Evolutionary conservation across 2,888 invertebrate genomes (phyloP), one percentile per base, ranked within the genome.

Genomic region (Drosophila quinaria): DNA sequence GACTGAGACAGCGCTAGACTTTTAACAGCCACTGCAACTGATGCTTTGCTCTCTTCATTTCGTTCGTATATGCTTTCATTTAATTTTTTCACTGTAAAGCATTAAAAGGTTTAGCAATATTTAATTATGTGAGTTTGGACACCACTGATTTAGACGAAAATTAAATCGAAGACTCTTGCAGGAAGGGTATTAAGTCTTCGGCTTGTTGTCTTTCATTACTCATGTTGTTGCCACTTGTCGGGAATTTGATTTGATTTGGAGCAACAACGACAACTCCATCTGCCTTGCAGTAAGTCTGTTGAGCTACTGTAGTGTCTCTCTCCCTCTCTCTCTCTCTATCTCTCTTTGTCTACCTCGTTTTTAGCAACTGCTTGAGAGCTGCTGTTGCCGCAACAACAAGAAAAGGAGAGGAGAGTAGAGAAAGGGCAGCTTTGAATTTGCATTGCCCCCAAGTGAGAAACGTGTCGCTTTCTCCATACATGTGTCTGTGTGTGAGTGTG

Each of bases 211-310:
- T 22, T 29, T 13, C 42, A 37, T 55, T 11, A 15, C 41, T 47
- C 10, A 8, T 56, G 47, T 10, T 54, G 11, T 33, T 41, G 54
- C 35, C 35, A 54, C 41, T 87, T 81, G 88, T 70, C 67, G 82
- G 60, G 71, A 74, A 75, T 82, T 85, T 82, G 89, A 85, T 85
- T 85, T 86, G 89, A 88, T 83, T 83, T 87, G 51, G 50, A 49
- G 17, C 33, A 66, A 25, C 58, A 60, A 44, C 49, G 33, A 25
- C 25, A 65, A 59, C 67, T 70, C 44, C 75, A 71, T 56, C 64
- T 64, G 46, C 56, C 50, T 13, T 70, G 58, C 44, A 49, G 15
- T 62, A 35, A 49, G 15, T 62, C 31, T 70, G 70, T 59, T 29
- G 66, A 55, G 74, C 54, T 49, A 52, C 61, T 66, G 52, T 17